A percentile compares a stretch with the other conserved stretches of the same genome.
phyloP scores from a whole-genome alignment of 2,113 vertebrate genomes.

The Paedocypris sp. region DNA sequence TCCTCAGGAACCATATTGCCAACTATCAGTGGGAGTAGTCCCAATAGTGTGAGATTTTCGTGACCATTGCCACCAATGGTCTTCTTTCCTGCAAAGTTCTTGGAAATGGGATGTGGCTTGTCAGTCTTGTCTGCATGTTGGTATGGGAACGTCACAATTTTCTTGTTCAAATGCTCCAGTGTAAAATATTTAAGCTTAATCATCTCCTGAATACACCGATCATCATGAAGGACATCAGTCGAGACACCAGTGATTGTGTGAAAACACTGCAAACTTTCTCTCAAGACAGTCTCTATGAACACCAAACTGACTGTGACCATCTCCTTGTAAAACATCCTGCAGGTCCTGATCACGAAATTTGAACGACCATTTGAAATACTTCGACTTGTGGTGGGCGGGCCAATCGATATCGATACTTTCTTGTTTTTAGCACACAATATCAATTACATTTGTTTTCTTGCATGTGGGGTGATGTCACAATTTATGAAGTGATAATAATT shows the following conservation, averaged over 20 bases:
- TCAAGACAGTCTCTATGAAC: conserved; percentile 1
- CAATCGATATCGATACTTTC: too few relatives aligned
- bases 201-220: neutral
- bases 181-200: neutral
- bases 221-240: conserved; percentile 5
- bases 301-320: neutral
- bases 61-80: neutral
- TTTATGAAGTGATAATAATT: too few relatives aligned
- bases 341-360: conserved; percentile 10
- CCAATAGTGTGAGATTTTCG: neutral
- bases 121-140: neutral
- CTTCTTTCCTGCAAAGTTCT: neutral
- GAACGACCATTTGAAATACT: too few relatives aligned
- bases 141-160: neutral
- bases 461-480: too few relatives aligned
- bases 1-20: neutral
- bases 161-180: neutral
- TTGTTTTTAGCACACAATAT: too few relatives aligned
- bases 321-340: neutral
- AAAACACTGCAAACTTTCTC: neutral
- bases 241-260: conserved; percentile 4
- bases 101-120: neutral
- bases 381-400: too few relatives aligned
- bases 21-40: neutral
- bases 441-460: too few relatives aligned